Evolutionary conservation across 2,797 vertebrate genomes (phyloP).

Genomic region (Galaxias olidus): DNA sequence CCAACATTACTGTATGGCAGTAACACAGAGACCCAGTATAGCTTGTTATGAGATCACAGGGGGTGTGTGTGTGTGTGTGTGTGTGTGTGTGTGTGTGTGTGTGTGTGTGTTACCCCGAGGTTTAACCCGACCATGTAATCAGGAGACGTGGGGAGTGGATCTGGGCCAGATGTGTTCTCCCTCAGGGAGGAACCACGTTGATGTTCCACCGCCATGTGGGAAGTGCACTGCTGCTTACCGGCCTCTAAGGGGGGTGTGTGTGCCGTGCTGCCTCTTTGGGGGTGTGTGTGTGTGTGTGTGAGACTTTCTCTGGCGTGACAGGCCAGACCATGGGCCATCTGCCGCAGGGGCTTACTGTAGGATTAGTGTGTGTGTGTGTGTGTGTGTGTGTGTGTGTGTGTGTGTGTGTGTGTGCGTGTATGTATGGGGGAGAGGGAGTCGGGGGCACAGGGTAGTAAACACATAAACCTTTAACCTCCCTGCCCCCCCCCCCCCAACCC

Average conservation of each 20-base stretch:
- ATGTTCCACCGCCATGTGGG: background rate
- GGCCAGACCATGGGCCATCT: conserved; percentile 70
- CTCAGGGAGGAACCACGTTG: conserved; percentile 33
- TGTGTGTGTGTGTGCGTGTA: conserved; percentile 26
- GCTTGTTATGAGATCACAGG: too few species aligned
- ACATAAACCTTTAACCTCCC: conserved; percentile 72
- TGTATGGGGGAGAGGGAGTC: conserved; percentile 24
- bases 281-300: conserved; percentile 26
- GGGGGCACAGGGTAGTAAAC: conserved; percentile 48
- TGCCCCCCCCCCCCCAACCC: conserved; percentile 32
- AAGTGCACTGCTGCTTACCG: conserved; percentile 3
- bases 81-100: conserved; percentile 36
- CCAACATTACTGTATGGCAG: background rate
- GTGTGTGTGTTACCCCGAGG: conserved; percentile 3
- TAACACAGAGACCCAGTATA: too few species aligned
- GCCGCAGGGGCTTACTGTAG: conserved; percentile 65
- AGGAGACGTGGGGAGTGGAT: conserved; percentile 41
- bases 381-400: conserved; percentile 32
- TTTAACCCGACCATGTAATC: conserved; percentile 59
- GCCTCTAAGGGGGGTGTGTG: conserved; percentile 67
- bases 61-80: background rate
- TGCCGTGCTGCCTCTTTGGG: conserved; percentile 32
- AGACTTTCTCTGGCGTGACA: conserved; percentile 65
- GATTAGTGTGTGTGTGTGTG: conserved; percentile 50
- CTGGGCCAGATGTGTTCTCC: conserved; percentile 58